A percentile compares a stretch with the other conserved stretches of the same genome.
These are phyloP conservation scores for Frankliniella fusca DNA, from an alignment of 2,888 invertebrate genomes.

Conservation along the genomic window DNA sequence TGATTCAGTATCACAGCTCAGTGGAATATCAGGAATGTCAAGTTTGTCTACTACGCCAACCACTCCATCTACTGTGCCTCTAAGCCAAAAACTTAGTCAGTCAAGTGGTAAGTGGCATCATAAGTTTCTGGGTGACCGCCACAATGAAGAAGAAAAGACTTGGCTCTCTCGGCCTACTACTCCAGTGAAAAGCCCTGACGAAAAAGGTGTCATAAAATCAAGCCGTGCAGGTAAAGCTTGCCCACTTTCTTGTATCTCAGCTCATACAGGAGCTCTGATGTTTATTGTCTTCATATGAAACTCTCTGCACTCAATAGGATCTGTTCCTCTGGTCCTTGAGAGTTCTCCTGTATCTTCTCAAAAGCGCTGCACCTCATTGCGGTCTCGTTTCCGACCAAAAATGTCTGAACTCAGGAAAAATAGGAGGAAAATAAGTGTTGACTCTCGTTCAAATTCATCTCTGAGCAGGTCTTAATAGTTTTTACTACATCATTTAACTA, in stretches of 20 bases:
- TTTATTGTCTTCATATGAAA: no score
- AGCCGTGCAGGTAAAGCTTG: neutral
- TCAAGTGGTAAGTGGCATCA: neutral
- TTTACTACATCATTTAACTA: neutral
- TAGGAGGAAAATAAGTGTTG: conserved; percentile 6
- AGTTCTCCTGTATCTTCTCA: neutral
- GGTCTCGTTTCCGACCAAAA: neutral
- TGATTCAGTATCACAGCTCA: neutral
- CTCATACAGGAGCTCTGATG: no score
- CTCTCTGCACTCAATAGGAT: neutral
- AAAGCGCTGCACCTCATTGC: neutral
- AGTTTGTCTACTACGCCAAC: neutral
- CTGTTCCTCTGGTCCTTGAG: neutral
- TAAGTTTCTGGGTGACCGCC: conserved; percentile 32
- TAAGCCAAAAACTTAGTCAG: neutral
- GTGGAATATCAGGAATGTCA: neutral
- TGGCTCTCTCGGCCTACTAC: conserved; percentile 31
- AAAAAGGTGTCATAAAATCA: neutral
- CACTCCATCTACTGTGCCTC: neutral
- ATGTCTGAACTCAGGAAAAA: neutral
- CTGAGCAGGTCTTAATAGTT: neutral
- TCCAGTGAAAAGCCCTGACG: conserved; percentile 19
- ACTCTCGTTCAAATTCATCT: conserved; percentile 1
- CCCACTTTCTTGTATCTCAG: neutral
- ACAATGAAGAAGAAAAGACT: conserved; percentile 26